Conservation (phyloP, 2,113 vertebrate genomes). For the Myocastor coypus region DNA sequence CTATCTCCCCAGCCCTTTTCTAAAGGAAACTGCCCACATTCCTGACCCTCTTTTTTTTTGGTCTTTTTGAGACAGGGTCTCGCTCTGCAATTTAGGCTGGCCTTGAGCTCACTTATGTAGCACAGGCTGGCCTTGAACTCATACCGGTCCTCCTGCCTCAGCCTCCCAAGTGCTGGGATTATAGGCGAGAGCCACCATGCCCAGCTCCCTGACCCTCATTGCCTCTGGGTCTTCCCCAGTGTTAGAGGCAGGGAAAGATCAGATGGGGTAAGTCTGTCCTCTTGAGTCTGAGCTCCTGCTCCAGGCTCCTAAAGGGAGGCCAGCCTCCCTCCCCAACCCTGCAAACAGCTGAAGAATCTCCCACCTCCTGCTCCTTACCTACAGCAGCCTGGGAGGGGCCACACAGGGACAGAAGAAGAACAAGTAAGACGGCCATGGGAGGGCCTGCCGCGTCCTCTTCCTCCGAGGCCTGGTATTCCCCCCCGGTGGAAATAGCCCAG, state of each 20-base stretch:
- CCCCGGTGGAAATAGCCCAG: constrained; percentile 64
- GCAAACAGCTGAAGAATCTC: neutral
- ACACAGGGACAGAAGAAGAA: constrained; percentile 52
- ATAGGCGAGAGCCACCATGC: too few relatives aligned
- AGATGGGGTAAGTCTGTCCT: neutral
- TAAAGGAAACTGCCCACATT: neutral
- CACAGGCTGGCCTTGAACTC: too few relatives aligned
- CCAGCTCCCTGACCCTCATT: neutral
- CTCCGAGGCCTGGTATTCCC: neutral
- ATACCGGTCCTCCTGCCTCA: too few relatives aligned
- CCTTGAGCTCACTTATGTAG: too few relatives aligned
- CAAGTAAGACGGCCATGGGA: constrained; percentile 61
- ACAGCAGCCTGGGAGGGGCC: neutral
- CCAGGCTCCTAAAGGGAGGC: neutral
- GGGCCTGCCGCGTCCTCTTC: neutral
- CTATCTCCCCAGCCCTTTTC: neutral
- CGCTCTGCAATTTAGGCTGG: too few relatives aligned
- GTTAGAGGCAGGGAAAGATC: neutral
- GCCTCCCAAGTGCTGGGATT: too few relatives aligned
- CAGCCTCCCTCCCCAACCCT: neutral
- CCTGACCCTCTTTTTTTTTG: too few relatives aligned
- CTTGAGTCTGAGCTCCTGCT: neutral
- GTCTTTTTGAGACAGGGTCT: too few relatives aligned
- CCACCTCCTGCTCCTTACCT: constrained; percentile 62
- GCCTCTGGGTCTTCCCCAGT: neutral